A percentile compares a stretch with the other conserved stretches of the same genome.
Evolutionary conservation across 1,140 invertebrate species (phyloP).

Genomic region (Mizuhopecten yessoensis): DNA sequence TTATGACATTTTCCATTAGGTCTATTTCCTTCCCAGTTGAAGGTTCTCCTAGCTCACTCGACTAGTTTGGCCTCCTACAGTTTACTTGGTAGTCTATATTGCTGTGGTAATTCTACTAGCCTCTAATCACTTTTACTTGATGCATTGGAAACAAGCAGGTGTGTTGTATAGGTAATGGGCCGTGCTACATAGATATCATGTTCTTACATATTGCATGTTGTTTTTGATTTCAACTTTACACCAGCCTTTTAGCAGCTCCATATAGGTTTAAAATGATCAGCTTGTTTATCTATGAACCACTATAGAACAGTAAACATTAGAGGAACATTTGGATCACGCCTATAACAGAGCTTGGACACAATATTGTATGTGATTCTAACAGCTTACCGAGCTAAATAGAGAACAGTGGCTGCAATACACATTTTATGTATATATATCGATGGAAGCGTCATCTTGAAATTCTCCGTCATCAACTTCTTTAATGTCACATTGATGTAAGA

Average conservation of each 20-base stretch:
- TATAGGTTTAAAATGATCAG: not conserved
- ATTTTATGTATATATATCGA: too few species aligned
- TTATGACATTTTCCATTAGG: conserved; percentile 18
- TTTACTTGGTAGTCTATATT: too few species aligned
- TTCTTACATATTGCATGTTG: not conserved
- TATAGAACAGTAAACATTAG: not conserved
- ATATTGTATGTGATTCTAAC: too few species aligned
- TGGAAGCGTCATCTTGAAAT: too few species aligned
- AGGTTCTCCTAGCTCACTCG: too few species aligned
- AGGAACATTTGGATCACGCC: not conserved
- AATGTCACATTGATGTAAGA: too few species aligned
- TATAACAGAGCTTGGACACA: too few species aligned
- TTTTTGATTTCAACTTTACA: not conserved
- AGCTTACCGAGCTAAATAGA: too few species aligned
- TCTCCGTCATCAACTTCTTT: too few species aligned
- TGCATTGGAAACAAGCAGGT: not conserved
- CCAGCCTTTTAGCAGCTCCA: not conserved
- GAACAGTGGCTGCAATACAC: too few species aligned
- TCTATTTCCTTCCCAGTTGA: not conserved
- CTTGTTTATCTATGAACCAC: not conserved
- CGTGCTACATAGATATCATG: not conserved
- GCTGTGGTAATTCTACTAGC: too few species aligned
- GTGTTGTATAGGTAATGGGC: not conserved
- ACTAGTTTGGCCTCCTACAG: too few species aligned
- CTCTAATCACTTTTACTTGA: not conserved